Base-by-base conservation (phyloP, 2,113 vertebrate genomes). In the Cebus imitator region DNA sequence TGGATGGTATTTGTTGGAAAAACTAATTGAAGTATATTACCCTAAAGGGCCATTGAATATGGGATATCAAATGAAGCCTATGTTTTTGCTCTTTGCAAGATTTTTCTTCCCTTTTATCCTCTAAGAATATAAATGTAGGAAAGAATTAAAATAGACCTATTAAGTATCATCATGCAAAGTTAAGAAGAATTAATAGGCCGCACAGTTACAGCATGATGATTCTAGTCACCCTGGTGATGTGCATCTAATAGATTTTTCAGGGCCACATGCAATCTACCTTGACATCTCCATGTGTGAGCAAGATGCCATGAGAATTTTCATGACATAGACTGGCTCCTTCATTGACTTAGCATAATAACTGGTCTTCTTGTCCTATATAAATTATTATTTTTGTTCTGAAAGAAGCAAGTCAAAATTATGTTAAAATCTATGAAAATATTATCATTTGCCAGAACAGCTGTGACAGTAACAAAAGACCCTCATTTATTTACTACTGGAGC, bases 381-480 rank as follows among this genome's bases (percentile, higher is more conserved):
- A 95, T 95, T 92, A 81, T 91, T 97, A 23, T 88, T 88, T 98
- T 98, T 97, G 94, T 90, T 97, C 93, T 97, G 90, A 94, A 95
- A 97, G 96, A 98, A 97, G 95, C 88, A 96, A 97, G 92, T 98
- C 75, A 96, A 98, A 98, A 98, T 96, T 66, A 50, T 96, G 87
- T 98, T 97, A 97, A 95, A 82, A 96, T 95, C 70, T 73, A 87
- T 61, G 50, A 94, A 97, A 97, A 86, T 45, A 76, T 96, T 94
- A 89, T 92, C 92, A 96, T 97, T 94, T 98, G 88, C 83, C 93
- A 98, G 95, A 95, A 64, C 87, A 96, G 88, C 85, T 85, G 8
- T 90, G 97, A 68, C 93, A 97, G 96, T 1, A 80, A 92, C 73
- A 88, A 40, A 86, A 93, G 80, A 97, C 96, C 93, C 97, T 97